phyloP scores from a whole-genome alignment of 2,888 invertebrate species.

The Neria commutata region DNA sequence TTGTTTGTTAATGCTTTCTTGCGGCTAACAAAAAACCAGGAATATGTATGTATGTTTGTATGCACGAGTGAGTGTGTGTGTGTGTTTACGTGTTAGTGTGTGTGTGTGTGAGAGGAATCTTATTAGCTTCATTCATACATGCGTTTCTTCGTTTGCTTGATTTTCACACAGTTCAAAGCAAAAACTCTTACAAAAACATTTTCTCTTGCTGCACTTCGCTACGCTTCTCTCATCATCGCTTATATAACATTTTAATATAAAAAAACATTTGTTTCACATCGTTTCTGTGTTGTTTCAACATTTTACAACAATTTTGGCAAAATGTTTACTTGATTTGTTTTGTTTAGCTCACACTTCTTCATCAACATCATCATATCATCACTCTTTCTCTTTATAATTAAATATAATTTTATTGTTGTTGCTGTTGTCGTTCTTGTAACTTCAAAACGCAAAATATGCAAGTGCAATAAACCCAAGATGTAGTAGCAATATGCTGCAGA shows the following conservation, averaged over 20 bases:
- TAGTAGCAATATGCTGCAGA: no score
- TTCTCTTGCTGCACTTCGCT: background rate
- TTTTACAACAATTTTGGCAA: background rate
- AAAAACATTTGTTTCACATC: constrained; percentile 5
- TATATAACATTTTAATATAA: constrained; percentile 9
- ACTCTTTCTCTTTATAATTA: background rate
- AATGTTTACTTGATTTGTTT: background rate
- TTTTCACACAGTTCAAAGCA: background rate
- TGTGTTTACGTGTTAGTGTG: constrained; percentile 14
- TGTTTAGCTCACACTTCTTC: background rate
- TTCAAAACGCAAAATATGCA: background rate
- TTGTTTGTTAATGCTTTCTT: background rate
- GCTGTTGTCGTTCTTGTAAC: background rate
- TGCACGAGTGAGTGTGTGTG: constrained; percentile 23
- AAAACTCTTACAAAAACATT: background rate
- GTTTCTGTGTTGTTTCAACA: background rate
- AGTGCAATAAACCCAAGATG: no score
- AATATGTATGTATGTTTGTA: constrained; percentile 8
- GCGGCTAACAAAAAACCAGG: background rate
- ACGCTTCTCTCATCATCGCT: background rate
- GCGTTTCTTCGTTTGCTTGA: background rate
- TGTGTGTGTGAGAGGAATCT: constrained; percentile 16
- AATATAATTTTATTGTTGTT: background rate
- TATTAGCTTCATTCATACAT: constrained; percentile 16
- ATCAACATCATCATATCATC: background rate